Conservation (phyloP, 92 coral and sea anemone species). For the Porites divaricata region DNA sequence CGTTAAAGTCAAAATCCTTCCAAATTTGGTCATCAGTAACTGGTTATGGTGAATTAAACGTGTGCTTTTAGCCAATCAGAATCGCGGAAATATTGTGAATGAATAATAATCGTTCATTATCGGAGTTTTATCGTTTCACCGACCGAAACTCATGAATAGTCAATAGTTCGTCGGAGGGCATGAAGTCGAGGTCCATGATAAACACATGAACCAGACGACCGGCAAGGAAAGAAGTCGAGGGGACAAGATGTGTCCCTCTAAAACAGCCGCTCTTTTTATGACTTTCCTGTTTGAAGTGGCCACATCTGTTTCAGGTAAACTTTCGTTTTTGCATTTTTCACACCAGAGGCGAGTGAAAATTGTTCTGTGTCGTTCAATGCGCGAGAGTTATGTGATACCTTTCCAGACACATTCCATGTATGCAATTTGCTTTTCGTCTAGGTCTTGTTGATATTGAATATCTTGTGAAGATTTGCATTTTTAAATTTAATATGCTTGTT, state of each 20-base stretch:
- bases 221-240: neutral
- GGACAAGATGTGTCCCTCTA: slow-evolving; percentile 7
- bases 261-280: slow-evolving; percentile 6
- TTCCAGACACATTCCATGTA: slow-evolving; percentile 1
- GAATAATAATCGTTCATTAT: neutral
- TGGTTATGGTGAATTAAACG: too few relatives aligned
- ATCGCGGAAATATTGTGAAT: too few relatives aligned
- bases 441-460: neutral
- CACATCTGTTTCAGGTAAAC: slow-evolving; percentile 18
- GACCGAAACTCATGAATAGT: neutral
- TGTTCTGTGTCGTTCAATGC: neutral
- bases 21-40: too few relatives aligned
- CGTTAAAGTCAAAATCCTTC: too few relatives aligned
- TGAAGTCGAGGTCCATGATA: slow-evolving; percentile 3
- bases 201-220: neutral
- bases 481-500: too few relatives aligned
- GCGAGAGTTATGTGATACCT: neutral
- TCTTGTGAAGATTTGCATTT: neutral
- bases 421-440: neutral
- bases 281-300: slow-evolving; percentile 21
- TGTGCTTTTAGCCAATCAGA: too few relatives aligned
- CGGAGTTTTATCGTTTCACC: neutral
- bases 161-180: slow-evolving; percentile 21
- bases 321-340: neutral
- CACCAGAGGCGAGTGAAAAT: neutral